Base-by-base conservation (phyloP, 2,888 invertebrate species). In the Polyploca ridens region DNA sequence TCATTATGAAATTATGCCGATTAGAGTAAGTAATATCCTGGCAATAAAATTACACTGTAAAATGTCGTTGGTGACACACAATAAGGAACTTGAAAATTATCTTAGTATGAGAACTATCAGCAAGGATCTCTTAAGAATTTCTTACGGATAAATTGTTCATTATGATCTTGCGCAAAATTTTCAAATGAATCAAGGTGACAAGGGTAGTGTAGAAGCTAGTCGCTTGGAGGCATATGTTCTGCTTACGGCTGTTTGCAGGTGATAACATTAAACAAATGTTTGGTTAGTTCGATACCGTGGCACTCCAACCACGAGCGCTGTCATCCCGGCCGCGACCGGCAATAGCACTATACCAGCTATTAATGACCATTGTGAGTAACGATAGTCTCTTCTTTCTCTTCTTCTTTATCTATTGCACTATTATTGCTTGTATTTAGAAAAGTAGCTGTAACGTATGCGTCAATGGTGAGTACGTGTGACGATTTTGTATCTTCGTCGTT, bases 231-330 rank as follows among this genome's bases (percentile, higher is more conserved):
- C 90, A 86, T 88, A 87, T 88, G 86, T 85, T 90, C 81, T 86
- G 91, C 91, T 92, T 90, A 82, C 80, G 84, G 89, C 90, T 89
- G 85, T 89, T 92, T 91, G 84, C 93, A 94, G 92, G 91, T 93
- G 93, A 93, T 94, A 93, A 94, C 90, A 93, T 91, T 82, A 93
- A 93, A 89, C 88, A 90, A 93, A 93, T 94, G 91, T 93, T 93
- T 92, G 89, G 87, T 91, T 94, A 94, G 94, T 93, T 91, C 94
- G 94, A 75, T 94, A 94, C 88, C 91, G 92, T 74, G 91, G 89
- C 77, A 83, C 91, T 73, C 62, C 68, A 35, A 66, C 73, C 13
- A 58, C 64, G 69, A 70, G 78, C n/a, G 65, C 72, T 69, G 67
- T 74, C 66, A 64, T 78, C 35, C 67, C 85, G 69, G 80, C 74